Base-by-base conservation (phyloP, 2,113 vertebrate genomes). In the Cephalopterus ornatus region DNA sequence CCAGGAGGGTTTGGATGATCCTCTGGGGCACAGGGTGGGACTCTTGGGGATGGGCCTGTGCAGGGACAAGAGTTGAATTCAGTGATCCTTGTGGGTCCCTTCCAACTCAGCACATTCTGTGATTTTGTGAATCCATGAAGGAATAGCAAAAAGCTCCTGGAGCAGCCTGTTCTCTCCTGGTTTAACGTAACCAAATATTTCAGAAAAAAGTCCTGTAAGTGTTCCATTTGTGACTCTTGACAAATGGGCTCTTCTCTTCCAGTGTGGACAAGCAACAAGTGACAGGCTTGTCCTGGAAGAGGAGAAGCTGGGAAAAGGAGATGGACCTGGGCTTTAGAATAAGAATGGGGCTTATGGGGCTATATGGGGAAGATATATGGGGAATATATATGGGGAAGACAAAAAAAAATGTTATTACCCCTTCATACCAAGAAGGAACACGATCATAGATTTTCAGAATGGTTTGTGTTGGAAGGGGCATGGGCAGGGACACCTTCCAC, bases 181-280 rank as follows among this genome's bases (percentile, higher is more conserved):
- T 33, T 75, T 16, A 49, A 33, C 7, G 5, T 2, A 7, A 50
- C 6, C 3, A 2, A 41, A 10, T 1, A 2, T 14, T 72, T 65
- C 67, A 52, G 82, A 11, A 33, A 15, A 77, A 35, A 26, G 16
- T 17, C 22, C 63, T 52, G 23, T 4, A 20, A 35, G n/a, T 7
- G 42, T 49, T 72, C 49, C 46, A 8, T 33, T 42, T 28, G 1
- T 17, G 53, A 59, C 6, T 42, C 14, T 37, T 77, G 55, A 66
- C 32, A 78, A 18, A 18, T 1, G 18, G 37, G 47, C 14, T 86
- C 41, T 56, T 35, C 41, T 33, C 24, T n/a, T 30, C 35, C 4
- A 11, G 11, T 1, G 4, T 11, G 6, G 56, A 44, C 35, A 4
- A 0, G 16, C 56, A 73, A 41, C 52, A 49, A 32, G 35, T 6